Evolutionary conservation across 1,140 invertebrate genomes (phyloP), one percentile per base, ranked within the genome.

Genomic region (Acromyrmex charruanus): DNA sequence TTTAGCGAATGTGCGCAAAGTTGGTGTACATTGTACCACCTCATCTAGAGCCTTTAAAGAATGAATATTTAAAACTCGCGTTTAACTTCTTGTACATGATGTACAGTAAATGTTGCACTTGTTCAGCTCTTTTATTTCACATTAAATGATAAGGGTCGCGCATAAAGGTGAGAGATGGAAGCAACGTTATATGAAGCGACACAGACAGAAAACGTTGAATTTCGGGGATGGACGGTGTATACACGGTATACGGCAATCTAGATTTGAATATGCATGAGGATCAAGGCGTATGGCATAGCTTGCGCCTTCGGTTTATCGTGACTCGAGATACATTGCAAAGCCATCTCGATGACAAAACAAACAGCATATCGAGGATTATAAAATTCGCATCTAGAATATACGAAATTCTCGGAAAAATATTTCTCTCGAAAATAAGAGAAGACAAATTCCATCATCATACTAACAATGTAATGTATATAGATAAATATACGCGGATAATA

Each of bases 271-370:
- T 79, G 87, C 58, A 88, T 79, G 51, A 90, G 81, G 65, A 44
- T 28, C 65, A 86, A 86, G n/a, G 71, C 28, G 75, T 49, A 85
- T 53, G 66, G 58, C 6, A 18, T 21, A 68, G 77, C 61, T 68
- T 79, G 69, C 68, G 35, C 68, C 35, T 87, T 85, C 85, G 74
- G 86, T 75, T 71, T 86, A 88, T 69, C 85, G 74, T 86, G 55
- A 86, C 69, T 58, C 39, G 65, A 77, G 77, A 84, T 87, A 85
- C 49, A 74, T 68, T 65, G 63, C 68, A 63, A 87, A 61, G 58
- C 72, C 28, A 58, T 35, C 16, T 63, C 71, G 72, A 63, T 35
- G 74, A 85, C 86, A 51, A 84, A 84, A 84, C 80, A 84, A 84
- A 72, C 35, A 84, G 39, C 69, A 63, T 58, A 81, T 84, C 80